Conservation (phyloP, 64 coral and sea anemone genomes). For the Trachythela sp. region DNA sequence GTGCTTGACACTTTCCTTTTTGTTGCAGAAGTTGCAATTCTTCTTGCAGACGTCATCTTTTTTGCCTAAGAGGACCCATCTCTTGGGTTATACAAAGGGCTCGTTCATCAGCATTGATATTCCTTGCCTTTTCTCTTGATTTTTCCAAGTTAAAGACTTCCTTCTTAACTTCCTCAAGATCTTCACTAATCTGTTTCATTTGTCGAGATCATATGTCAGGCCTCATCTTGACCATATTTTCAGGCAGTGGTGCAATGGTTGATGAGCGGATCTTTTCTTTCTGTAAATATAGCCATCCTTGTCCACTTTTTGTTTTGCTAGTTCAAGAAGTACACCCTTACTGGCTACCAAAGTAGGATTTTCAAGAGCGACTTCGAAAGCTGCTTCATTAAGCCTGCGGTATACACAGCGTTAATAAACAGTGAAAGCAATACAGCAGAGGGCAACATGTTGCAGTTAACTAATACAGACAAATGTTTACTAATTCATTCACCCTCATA, state of each 20-base stretch:
- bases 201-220: slow-evolving; percentile 28
- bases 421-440: slow-evolving; percentile 27
- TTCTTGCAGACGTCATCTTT: slow-evolving; percentile 36
- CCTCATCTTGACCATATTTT: slow-evolving; percentile 34
- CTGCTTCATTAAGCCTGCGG: slow-evolving; percentile 37
- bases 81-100: slow-evolving; percentile 44
- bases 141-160: slow-evolving; percentile 35
- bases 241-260: slow-evolving; percentile 27
- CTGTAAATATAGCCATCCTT: slow-evolving; percentile 39
- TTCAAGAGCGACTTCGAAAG: slow-evolving; percentile 35
- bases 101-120: slow-evolving; percentile 46
- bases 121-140: slow-evolving; percentile 33
- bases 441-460: slow-evolving; percentile 23
- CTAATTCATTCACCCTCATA: no score
- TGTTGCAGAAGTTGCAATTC: slow-evolving; percentile 38
- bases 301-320: slow-evolving; percentile 41
- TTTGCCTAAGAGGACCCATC: slow-evolving; percentile 31
- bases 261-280: slow-evolving; percentile 29
- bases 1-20: slow-evolving; percentile 6
- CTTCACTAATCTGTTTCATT: slow-evolving; percentile 30
- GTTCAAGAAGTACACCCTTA: slow-evolving; percentile 11
- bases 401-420: no score
- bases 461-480: no score
- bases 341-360: slow-evolving; percentile 3
- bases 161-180: slow-evolving; percentile 44